Base-by-base conservation (phyloP, 2,888 invertebrate species). In the Ceraclea dissimilis region DNA sequence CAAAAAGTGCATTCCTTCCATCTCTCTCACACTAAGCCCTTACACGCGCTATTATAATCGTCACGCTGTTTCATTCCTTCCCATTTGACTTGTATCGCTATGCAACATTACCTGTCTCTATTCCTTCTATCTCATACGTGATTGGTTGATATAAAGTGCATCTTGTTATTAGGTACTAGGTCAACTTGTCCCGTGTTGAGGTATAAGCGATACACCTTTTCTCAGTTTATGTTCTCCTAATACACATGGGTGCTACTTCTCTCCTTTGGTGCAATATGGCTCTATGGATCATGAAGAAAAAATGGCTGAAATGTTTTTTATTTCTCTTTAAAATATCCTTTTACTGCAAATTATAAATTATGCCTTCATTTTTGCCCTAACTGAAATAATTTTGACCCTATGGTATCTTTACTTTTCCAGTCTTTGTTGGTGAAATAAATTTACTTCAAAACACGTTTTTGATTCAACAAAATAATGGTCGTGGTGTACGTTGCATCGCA, bases 1-100 rank as follows among this genome's bases (percentile, higher is more conserved):
- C 31, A 26, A 49, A 52, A 58, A 56, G 21, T 60, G 58, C 60
- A 59, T 59, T 60, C 16, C 8, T 43, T 57, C 58, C 50, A 22
- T 61, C 58, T 54, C 59, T 52, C 46, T 61, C 52, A 13, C 50
- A n/a, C 55, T 16, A 4, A 43, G 20, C 18, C 48, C 18, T 26
- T 44, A n/a, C 39, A 8, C 5, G 13, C 16, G 5, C 39, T 8
- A 31, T 31, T 31, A n/a, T n/a, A n/a, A n/a, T 8, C 39, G 16
- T 16, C 8, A 39, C 39, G 4, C n/a, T 31, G 20, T 51, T 50
- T 47, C 49, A 6, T 20, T 55, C 49, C 13, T 31, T 26, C 52
- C 5, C n/a, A 21, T 10, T 39, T 26, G 26, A 19, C 22, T 16
- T 18, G 13, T 10, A 17, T n/a, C 4, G 2, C 46, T 39, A 16